These are phyloP conservation scores for Lamellibrachia luymesi DNA, from an alignment of 1,140 invertebrate species.

Conservation along the genomic window DNA sequence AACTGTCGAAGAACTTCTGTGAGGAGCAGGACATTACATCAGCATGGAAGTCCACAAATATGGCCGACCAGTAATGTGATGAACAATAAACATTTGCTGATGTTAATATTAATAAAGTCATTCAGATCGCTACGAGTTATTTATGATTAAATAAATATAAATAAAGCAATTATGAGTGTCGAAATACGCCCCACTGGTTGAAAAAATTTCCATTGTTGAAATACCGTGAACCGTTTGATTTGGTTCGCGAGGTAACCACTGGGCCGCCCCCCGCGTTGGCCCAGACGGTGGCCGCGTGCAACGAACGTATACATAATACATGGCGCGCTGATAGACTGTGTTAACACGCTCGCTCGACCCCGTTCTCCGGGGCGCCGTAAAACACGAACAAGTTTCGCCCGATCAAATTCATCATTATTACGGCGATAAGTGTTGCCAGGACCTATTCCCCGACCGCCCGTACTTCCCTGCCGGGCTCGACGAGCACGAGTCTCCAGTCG, in stretches of 20 bases:
- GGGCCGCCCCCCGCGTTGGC: background rate
- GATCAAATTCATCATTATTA: constrained; percentile 6
- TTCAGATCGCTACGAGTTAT: too few relatives aligned
- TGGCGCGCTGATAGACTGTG: background rate
- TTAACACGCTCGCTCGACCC: background rate
- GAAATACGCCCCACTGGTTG: background rate
- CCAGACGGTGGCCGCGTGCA: background rate
- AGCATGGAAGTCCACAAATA: too few relatives aligned
- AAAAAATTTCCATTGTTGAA: background rate
- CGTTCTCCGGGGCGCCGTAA: background rate
- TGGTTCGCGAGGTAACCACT: background rate
- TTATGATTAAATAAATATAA: too few relatives aligned
- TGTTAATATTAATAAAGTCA: too few relatives aligned
- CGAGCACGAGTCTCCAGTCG: background rate
- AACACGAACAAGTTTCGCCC: background rate
- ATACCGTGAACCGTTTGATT: background rate
- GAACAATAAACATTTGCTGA: too few relatives aligned
- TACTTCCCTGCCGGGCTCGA: background rate
- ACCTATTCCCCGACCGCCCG: background rate
- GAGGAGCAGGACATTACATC: too few relatives aligned
- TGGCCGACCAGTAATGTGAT: too few relatives aligned
- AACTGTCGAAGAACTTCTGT: too few relatives aligned
- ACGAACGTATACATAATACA: background rate
- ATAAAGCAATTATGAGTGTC: too few relatives aligned
- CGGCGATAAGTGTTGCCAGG: background rate